Conservation (phyloP, 2,888 invertebrate species). For the Tholera decimalis region DNA sequence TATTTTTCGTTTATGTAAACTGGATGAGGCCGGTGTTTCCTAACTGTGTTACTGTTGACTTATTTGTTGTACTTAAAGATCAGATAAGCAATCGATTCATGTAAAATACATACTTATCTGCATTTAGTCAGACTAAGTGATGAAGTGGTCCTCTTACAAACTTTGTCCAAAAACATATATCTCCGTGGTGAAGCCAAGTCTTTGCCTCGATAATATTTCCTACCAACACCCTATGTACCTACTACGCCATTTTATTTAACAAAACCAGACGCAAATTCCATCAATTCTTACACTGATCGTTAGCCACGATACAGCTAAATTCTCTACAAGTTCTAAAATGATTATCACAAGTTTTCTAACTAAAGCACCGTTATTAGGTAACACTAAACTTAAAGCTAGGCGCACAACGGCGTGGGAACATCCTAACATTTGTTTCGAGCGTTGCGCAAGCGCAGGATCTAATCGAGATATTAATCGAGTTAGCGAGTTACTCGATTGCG, state of each 20-base stretch:
- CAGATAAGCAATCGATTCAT: too few species aligned
- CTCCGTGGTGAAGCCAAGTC: not conserved
- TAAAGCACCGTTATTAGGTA: slow-evolving; percentile 41
- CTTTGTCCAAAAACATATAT: not conserved
- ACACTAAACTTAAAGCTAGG: slow-evolving; percentile 32
- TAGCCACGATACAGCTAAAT: slow-evolving; percentile 16
- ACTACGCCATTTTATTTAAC: not conserved
- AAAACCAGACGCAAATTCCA: slow-evolving; percentile 16
- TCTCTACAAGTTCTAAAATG: slow-evolving; percentile 28
- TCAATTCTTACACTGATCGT: slow-evolving; percentile 14
- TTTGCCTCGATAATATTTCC: not conserved
- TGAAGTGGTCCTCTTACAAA: not conserved
- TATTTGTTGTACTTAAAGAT: too few species aligned
- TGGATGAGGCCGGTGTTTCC: too few species aligned
- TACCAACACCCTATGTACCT: not conserved
- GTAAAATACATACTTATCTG: too few species aligned
- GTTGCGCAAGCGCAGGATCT: slow-evolving; percentile 70
- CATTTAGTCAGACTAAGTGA: not conserved
- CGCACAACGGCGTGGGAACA: slow-evolving; percentile 69
- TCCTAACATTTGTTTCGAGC: slow-evolving; percentile 71
- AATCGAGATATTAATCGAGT: slow-evolving; percentile 68
- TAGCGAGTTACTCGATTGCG: slow-evolving; percentile 52
- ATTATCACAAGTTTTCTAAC: slow-evolving; percentile 49
- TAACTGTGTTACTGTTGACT: too few species aligned
- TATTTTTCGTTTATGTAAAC: too few species aligned